A percentile compares a stretch with the other conserved stretches of the same genome.
These are phyloP conservation scores for Erpobdella octoculata DNA, from an alignment of 2,888 invertebrate species.

Conservation along the genomic window DNA sequence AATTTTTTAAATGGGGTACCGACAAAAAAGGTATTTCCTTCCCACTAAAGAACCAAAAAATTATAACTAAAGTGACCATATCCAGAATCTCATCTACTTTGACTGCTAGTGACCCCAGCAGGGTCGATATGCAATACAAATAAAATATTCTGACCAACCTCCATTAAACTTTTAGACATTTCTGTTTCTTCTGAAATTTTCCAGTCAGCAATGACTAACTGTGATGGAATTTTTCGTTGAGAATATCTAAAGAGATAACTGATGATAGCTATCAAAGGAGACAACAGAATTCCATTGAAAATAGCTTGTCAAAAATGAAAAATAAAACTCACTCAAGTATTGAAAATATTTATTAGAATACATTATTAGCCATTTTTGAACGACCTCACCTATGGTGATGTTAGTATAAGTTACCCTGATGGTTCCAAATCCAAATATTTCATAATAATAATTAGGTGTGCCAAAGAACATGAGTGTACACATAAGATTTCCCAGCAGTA, in stretches of 20 bases:
- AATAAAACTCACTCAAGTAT: not conserved
- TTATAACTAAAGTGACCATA: too few species aligned
- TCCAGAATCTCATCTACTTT: too few species aligned
- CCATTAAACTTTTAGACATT: too few species aligned
- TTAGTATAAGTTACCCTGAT: conserved; percentile 1
- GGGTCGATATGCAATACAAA: too few species aligned
- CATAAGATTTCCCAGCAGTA: conserved; percentile 14
- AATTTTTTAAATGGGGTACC: too few species aligned
- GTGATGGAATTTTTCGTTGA: not conserved
- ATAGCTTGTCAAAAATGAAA: not conserved
- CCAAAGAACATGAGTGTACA: conserved; percentile 18
- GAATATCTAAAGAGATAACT: conserved; percentile 6
- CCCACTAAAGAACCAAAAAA: too few species aligned
- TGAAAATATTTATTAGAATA: not conserved
- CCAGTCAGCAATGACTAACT: conserved; percentile 23
- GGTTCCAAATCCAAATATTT: conserved; percentile 10
- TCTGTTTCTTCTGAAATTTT: not conserved
- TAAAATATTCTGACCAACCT: too few species aligned
- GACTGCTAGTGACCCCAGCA: too few species aligned
- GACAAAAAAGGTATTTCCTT: too few species aligned
- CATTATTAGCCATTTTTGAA: not conserved
- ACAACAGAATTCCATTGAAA: conserved; percentile 5
- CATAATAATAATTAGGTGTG: conserved; percentile 3
- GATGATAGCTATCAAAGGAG: conserved; percentile 8
- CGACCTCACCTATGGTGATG: conserved; percentile 6